Percentiles rank a stretch among this genome's conserved stretches.
Conservation (phyloP, 2,797 vertebrate genomes). For the Anguilla marmorata region DNA sequence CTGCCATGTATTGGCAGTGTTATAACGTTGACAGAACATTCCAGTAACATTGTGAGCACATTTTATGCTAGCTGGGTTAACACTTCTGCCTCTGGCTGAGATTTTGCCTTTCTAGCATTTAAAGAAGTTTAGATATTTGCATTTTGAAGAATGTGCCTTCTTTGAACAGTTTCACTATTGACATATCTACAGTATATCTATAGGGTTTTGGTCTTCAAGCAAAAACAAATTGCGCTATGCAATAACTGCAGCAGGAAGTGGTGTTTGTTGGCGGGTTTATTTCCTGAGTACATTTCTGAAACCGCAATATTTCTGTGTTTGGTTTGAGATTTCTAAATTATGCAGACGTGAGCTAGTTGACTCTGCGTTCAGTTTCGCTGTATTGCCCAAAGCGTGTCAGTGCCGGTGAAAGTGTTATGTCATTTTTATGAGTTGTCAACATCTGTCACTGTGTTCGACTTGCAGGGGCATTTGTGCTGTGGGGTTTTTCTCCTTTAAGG, state of each 20-base stretch:
- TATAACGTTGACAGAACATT: no score
- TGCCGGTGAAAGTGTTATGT: not conserved
- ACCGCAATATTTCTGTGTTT: not conserved
- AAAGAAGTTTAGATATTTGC: not conserved
- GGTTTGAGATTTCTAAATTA: not conserved
- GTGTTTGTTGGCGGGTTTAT: not conserved
- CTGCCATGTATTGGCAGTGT: no score
- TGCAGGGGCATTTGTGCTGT: not conserved
- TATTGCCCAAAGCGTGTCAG: not conserved
- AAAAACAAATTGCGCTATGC: not conserved
- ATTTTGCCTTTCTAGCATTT: not conserved
- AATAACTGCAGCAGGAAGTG: not conserved
- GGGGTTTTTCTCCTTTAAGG: not conserved
- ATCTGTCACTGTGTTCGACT: not conserved
- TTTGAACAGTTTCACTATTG: no score
- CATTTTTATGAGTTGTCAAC: not conserved
- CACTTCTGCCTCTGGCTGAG: not conserved
- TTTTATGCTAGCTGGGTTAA: not conserved
- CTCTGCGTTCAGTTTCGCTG: not conserved
- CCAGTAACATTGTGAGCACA: no score
- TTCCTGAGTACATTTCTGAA: not conserved
- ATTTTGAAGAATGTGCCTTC: no score
- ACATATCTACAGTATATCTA: not conserved
- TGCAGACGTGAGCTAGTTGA: not conserved
- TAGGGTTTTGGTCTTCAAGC: not conserved